These are phyloP conservation scores for Drosophila arizonae DNA, from an alignment of 1,140 invertebrate species.

Conservation along the genomic window DNA sequence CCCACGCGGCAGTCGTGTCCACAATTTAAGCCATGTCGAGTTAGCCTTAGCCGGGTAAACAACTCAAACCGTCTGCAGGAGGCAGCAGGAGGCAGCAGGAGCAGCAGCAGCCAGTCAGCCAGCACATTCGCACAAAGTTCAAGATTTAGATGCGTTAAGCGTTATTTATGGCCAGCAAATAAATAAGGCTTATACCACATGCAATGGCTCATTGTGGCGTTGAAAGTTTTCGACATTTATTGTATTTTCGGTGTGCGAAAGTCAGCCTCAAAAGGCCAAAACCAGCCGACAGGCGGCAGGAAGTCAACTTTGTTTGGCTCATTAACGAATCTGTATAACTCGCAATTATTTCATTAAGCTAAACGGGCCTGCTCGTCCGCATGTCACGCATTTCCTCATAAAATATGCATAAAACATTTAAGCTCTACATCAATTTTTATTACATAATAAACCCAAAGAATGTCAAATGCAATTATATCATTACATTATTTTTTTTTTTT, in stretches of 20 bases:
- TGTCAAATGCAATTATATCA: background rate
- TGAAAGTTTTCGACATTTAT: conserved; percentile 80
- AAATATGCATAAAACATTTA: too few species aligned
- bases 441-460: too few species aligned
- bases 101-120: conserved; percentile 21
- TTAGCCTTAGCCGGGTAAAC: conserved; percentile 72
- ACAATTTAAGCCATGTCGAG: conserved; percentile 72
- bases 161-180: conserved; percentile 80
- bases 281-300: too few species aligned
- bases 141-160: conserved; percentile 82
- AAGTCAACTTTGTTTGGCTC: conserved; percentile 14
- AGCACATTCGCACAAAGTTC: conserved; percentile 76
- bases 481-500: too few species aligned
- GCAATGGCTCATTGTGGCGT: conserved; percentile 79
- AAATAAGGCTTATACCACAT: conserved; percentile 81
- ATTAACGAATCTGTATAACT: conserved; percentile 15
- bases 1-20: conserved; percentile 32
- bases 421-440: too few species aligned
- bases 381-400: too few species aligned
- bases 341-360: conserved; percentile 15
- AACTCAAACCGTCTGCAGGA: conserved; percentile 45
- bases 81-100: background rate
- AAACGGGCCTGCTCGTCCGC: too few species aligned
- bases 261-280: conserved; percentile 2
- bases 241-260: conserved; percentile 56